Conservation (phyloP, 2,113 vertebrate genomes). For the Vulpes vulpes region DNA sequence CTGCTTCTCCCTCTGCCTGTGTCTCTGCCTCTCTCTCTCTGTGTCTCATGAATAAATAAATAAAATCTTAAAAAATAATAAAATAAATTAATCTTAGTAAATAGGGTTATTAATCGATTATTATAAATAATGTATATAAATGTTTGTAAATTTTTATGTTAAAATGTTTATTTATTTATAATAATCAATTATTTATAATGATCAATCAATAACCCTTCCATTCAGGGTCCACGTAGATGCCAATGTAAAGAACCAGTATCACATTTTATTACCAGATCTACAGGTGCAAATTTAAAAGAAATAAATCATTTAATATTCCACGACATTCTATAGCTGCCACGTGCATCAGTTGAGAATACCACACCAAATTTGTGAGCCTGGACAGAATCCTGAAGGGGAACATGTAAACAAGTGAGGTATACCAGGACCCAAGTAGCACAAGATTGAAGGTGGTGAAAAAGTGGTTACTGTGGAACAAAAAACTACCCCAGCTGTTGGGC, state of each 20-base stretch:
- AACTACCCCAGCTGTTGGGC: constrained; percentile 36
- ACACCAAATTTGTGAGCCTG: background rate
- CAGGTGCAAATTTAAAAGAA: background rate
- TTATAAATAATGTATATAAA: no score
- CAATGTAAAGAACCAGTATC: background rate
- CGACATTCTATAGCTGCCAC: background rate
- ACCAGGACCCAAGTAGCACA: background rate
- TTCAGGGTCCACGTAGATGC: background rate
- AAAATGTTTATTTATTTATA: no score
- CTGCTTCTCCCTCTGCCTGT: no score
- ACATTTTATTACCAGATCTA: background rate
- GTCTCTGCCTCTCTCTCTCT: no score
- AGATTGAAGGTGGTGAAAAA: constrained; percentile 27
- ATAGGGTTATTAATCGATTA: no score
- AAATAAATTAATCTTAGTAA: no score
- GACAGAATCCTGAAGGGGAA: background rate
- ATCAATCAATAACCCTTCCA: background rate
- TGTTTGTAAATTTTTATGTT: no score
- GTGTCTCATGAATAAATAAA: no score
- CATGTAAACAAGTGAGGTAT: background rate
- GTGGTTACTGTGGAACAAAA: background rate
- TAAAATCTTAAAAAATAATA: no score
- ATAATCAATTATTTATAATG: background rate
- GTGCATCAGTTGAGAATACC: background rate
- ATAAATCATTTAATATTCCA: background rate